A percentile compares a stretch with the other conserved stretches of the same genome.
phyloP scores from a whole-genome alignment of 2,888 invertebrate genomes.

The Leucoptera coffeella region DNA sequence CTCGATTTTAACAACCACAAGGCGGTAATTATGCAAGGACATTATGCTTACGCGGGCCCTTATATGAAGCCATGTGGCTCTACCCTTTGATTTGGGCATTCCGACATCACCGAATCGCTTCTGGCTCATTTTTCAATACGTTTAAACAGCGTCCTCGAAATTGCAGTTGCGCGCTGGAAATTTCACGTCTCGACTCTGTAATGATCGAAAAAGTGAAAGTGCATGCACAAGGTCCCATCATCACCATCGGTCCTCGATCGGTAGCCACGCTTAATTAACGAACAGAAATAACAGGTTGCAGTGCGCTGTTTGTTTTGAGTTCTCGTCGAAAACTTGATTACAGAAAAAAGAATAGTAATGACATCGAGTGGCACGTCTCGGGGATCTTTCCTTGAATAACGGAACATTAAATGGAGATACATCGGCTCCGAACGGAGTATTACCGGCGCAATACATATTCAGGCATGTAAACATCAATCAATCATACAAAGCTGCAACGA shows the following conservation, averaged over 20 bases:
- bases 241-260: constrained; percentile 2
- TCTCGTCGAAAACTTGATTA: constrained; percentile 32
- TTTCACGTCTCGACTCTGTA: constrained; percentile 7
- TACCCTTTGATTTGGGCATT: no score
- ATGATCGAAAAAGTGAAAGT: constrained; percentile 40
- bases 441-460: no score
- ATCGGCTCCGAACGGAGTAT: no score
- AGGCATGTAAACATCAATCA: no score
- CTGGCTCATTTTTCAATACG: no score
- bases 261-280: constrained; percentile 4
- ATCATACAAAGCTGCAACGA: no score
- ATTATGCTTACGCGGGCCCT: no score
- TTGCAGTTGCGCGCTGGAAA: not conserved
- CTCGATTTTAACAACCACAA: no score
- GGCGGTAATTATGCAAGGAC: no score
- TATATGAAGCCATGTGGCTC: no score
- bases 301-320: constrained; percentile 31
- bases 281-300: constrained; percentile 3
- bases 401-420: constrained; percentile 28
- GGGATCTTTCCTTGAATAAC: constrained; percentile 28
- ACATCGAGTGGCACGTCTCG: constrained; percentile 15
- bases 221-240: constrained; percentile 18
- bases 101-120: no score
- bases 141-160: no score
- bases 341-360: constrained; percentile 27